A percentile compares a stretch with the other conserved stretches of the same genome.
These are phyloP conservation scores for Agapornis canus DNA, from an alignment of 2,797 vertebrate species.

Conservation along the genomic window DNA sequence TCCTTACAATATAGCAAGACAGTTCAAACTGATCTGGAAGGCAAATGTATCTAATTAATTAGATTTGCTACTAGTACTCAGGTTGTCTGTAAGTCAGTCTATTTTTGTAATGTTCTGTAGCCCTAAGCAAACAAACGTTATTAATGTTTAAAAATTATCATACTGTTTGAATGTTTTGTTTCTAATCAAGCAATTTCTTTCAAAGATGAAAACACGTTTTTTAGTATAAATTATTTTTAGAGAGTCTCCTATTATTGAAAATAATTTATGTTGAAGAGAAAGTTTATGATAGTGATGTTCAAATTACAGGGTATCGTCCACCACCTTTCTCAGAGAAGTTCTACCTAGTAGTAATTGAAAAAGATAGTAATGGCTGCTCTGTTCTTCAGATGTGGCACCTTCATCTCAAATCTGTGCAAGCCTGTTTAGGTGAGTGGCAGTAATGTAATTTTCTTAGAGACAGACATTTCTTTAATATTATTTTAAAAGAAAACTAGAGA, in stretches of 20 bases:
- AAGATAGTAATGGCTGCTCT: slow-evolving; percentile 87
- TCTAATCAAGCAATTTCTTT: neutral
- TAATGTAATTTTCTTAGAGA: neutral
- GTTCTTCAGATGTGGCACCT: slow-evolving; percentile 98
- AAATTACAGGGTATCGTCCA: slow-evolving; percentile 86
- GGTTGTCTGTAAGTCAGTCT: neutral
- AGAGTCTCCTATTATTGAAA: neutral
- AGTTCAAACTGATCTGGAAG: neutral
- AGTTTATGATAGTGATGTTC: neutral
- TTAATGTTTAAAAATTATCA: neutral
- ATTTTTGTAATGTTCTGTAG: neutral
- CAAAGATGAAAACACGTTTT: fast-evolving
- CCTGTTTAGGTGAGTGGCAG: slow-evolving; percentile 85
- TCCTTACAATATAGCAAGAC: neutral
- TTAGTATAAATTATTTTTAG: neutral
- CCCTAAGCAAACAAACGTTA: neutral
- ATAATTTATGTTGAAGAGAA: neutral
- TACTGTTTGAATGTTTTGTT: neutral
- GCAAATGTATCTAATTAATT: neutral
- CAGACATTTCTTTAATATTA: neutral
- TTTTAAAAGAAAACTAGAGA: neutral
- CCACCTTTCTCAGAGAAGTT: slow-evolving; percentile 98
- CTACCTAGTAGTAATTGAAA: slow-evolving; percentile 96
- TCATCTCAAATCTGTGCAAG: slow-evolving; percentile 94
- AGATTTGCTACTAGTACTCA: neutral